A percentile compares a stretch with the other conserved stretches of the same genome.
phyloP scores from a whole-genome alignment of 1,140 invertebrate species.

The Drosophila sp. region DNA sequence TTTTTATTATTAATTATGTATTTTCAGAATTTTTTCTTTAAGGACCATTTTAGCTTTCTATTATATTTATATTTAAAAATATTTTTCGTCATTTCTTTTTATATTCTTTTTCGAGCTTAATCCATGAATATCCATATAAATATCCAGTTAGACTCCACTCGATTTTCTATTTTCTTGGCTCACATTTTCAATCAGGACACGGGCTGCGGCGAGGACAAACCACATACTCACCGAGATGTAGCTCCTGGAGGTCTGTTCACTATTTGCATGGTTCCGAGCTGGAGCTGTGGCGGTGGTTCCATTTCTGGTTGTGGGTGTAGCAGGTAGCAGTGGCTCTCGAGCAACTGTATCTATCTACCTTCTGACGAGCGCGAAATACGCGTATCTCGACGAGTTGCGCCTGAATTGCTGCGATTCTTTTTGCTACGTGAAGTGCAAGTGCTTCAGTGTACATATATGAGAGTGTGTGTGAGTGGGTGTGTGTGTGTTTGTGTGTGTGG shows the following conservation, averaged over 20 bases:
- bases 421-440: not conserved
- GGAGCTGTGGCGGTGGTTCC: not conserved
- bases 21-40: too few relatives aligned
- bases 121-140: not conserved
- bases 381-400: constrained; percentile 71
- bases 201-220: constrained; percentile 9
- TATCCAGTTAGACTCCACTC: not conserved
- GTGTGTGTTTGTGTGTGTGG: not conserved
- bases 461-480: not conserved
- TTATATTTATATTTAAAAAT: too few relatives aligned
- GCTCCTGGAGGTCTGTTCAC: not conserved
- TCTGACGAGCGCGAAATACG: constrained; percentile 52
- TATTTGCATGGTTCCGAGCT: constrained; percentile 1
- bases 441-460: not conserved
- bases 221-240: not conserved
- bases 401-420: constrained; percentile 74
- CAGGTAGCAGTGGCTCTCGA: not conserved
- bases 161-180: not conserved
- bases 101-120: too few relatives aligned
- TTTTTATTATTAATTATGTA: too few relatives aligned
- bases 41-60: too few relatives aligned
- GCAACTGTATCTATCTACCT: constrained; percentile 1
- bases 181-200: constrained; percentile 9
- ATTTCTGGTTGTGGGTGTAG: not conserved
- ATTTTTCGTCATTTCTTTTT: too few relatives aligned